A percentile compares a stretch with the other conserved stretches of the same genome.
Conservation (phyloP, 2,797 vertebrate genomes). For the Gymnothorax reevesii region DNA sequence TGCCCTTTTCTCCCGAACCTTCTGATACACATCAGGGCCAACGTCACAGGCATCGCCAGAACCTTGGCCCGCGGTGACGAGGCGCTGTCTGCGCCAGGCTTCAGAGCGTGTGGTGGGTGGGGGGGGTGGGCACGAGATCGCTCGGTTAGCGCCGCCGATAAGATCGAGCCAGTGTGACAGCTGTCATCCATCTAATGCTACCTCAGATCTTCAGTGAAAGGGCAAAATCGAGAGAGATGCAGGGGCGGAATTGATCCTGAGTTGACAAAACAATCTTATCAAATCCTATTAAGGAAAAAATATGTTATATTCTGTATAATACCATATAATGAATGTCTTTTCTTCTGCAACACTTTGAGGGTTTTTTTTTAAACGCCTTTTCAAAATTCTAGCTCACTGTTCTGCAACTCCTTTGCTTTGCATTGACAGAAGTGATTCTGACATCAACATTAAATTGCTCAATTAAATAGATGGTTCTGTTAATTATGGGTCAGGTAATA, state of each 20-base stretch:
- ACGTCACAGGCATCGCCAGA: slow-evolving; percentile 13
- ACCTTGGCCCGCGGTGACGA: slow-evolving; percentile 57
- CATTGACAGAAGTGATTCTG: no score
- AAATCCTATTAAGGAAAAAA: not conserved
- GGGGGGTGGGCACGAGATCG: not conserved
- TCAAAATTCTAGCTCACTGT: no score
- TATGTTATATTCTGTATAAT: not conserved
- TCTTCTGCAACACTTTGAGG: no score
- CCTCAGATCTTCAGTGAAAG: not conserved
- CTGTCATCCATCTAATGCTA: not conserved
- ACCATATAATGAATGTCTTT: no score
- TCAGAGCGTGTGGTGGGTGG: not conserved
- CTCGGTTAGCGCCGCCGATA: slow-evolving; percentile 8
- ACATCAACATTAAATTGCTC: no score
- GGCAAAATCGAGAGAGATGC: not conserved
- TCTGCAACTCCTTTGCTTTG: no score
- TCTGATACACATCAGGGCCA: slow-evolving; percentile 57
- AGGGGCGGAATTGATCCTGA: not conserved
- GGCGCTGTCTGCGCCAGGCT: slow-evolving; percentile 48
- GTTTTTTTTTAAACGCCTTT: no score
- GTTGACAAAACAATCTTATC: not conserved
- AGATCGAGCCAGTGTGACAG: not conserved
- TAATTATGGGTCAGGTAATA: not conserved
- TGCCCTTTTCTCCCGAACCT: slow-evolving; percentile 51
- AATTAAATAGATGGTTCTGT: not conserved